phyloP scores from a whole-genome alignment of 1,140 invertebrate species.

The Zaprionus inermis region DNA sequence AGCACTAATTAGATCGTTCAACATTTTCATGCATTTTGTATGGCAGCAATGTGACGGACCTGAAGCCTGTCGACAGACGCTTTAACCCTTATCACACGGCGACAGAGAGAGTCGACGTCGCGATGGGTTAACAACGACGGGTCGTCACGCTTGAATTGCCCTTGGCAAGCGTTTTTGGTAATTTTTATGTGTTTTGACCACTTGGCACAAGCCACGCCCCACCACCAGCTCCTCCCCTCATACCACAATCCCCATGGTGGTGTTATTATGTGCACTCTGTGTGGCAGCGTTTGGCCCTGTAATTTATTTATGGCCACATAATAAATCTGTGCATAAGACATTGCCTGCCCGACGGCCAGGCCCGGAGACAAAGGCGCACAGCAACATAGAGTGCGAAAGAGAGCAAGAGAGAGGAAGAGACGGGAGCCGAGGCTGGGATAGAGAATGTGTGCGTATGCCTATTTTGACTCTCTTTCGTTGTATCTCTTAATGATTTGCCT shows the following conservation, averaged over 20 bases:
- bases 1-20: conserved; percentile 72
- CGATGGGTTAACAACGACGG: conserved; percentile 11
- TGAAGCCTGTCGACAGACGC: conserved; percentile 58
- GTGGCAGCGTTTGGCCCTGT: conserved; percentile 62
- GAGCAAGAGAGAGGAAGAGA: conserved; percentile 2
- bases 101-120: too few species aligned
- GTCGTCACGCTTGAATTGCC: conserved; percentile 46
- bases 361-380: conserved; percentile 11
- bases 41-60: background rate
- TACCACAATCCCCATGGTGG: background rate
- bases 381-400: too few species aligned
- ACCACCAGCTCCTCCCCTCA: background rate
- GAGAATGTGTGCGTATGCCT: background rate
- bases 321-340: conserved; percentile 81
- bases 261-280: conserved; percentile 55
- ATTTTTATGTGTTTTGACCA: conserved; percentile 24
- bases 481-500: conserved; percentile 67
- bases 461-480: conserved; percentile 6
- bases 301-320: conserved; percentile 82
- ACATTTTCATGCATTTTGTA: conserved; percentile 70
- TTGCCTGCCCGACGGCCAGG: conserved; percentile 45
- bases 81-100: conserved; percentile 71
- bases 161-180: conserved; percentile 36
- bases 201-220: background rate
- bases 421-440: too few species aligned